phyloP scores from a whole-genome alignment of 2,888 invertebrate species.

The Cephus spinipes region DNA sequence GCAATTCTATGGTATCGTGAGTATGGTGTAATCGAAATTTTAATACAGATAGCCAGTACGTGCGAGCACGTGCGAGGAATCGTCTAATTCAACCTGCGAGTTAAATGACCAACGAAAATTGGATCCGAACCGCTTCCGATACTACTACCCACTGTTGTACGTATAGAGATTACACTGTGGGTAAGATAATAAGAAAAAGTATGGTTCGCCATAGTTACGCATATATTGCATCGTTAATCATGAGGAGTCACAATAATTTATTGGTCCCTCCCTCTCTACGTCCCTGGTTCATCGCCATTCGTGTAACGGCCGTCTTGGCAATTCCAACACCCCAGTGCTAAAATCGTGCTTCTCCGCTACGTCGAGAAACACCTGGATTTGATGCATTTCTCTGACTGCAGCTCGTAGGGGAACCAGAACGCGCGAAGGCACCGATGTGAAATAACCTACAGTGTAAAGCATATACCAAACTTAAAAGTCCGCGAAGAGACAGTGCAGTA shows the following conservation, averaged over 20 bases:
- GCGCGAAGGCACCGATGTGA: neutral
- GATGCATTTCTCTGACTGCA: neutral
- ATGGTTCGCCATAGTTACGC: neutral
- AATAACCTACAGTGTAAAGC: neutral
- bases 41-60: neutral
- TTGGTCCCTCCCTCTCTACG: neutral
- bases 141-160: neutral
- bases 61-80: neutral
- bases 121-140: neutral
- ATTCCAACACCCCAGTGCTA: neutral
- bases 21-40: neutral
- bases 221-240: conserved; percentile 6
- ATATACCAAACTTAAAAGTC: neutral
- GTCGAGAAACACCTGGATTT: neutral
- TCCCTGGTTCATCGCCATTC: neutral
- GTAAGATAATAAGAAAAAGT: neutral
- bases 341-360: neutral
- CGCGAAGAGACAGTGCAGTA: conserved; percentile 12
- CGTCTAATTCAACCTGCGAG: neutral
- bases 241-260: conserved; percentile 3
- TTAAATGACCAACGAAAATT: neutral
- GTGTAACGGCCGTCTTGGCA: neutral
- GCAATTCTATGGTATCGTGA: neutral
- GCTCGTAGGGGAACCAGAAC: neutral
- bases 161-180: neutral